Base-by-base conservation (phyloP, 2,888 invertebrate genomes). In the Neria commutata region DNA sequence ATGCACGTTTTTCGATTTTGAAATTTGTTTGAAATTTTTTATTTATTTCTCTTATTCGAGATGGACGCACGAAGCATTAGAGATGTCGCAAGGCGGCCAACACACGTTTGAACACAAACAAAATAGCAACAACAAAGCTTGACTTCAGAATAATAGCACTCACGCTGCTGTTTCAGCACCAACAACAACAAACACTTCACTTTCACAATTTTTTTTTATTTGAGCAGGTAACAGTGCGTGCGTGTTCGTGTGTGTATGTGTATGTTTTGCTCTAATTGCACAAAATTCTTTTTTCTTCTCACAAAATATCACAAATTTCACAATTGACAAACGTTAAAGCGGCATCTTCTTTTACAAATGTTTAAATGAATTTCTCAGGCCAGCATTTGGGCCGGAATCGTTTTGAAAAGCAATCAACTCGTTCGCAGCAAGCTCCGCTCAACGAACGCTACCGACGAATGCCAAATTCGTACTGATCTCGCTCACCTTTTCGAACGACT, bases 391-490 rank as follows among this genome's bases (percentile, higher is more conserved):
- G 59, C 59, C 59, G 55, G 51, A 55, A 55, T 59, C 55, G 59
- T 25, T 55, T 14, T 14, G 24, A 34, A 23, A 17, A 24, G 51
- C 59, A 55, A 55, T 59, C 55, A 50, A 50, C 29, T 46, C 46
- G 34, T 26, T 54, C 33, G 23, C 24, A 34, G 51, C 29, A 37
- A 10, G 16, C 21, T 17, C 33, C 58, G 56, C 26, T 54, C 37
- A 26, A 54, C 58, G 57, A 57, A 54, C 60, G 21, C 25, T 56
- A 46, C 34, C 61, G 46, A 48, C 61, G 60, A 60, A 52, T 57
- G 57, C 37, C 61, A 47, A 60, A 57, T 53, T 56, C 52, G 23
- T 56, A 65, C 60, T 65, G 62, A 61, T 56, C 58, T 6, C 6
- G 6, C 29, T 62, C 58, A 53, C 53, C 59, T 48, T 19, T 17